Base-by-base conservation (phyloP, 2,797 vertebrate species). In the Phylloscopus collybita region DNA sequence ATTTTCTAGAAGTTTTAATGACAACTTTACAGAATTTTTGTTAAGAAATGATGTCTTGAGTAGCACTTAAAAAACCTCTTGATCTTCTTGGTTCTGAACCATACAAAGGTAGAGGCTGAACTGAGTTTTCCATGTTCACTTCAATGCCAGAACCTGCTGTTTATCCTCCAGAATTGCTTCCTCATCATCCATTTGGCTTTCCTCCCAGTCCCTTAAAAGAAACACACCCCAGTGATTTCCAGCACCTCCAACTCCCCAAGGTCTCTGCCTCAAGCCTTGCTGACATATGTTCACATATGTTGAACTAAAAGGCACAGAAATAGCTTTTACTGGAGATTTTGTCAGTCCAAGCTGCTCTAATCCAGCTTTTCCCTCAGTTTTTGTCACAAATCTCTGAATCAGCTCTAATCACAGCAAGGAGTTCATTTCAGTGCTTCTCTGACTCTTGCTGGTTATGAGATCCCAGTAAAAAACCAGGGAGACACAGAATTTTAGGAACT, bases 161-260 rank as follows among this genome's bases (percentile, higher is more conserved):
- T 81, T 97, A 79, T 98, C 98, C 96, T 96, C 96, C 93, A 97
- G 92, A 88, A 96, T 85, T 21, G 97, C 97, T 49, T 98, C 92
- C 49, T 98, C 97, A 17, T 98, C 97, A 45, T 98, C 97, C 67
- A 88, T 67, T 54, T 98, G 95, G 95, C 94, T 97, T 92, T 98
- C 94, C 49, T 93, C 86, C 92, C 61, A 96, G 75, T 23, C 65
- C 87, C 97, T 96, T 53, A 29, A 95, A 90, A 96, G 23, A 93
- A 95, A 90, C 66, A 92, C 29, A 87, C 5, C 94, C 93, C 62
- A 88, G 32, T 76, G 69, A 92, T 64, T 69, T 74, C 91, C 57
- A 65, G 71, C 67, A 72, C 92, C 75, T 94, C 45, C n/a, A 16
- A 22, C 13, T 54, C 38, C 65, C 89, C 47, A 34, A 5, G 19